Evolutionary conservation across 2,888 invertebrate species (phyloP), one percentile per base, ranked within the genome.

Genomic region (Drosophila birchii): DNA sequence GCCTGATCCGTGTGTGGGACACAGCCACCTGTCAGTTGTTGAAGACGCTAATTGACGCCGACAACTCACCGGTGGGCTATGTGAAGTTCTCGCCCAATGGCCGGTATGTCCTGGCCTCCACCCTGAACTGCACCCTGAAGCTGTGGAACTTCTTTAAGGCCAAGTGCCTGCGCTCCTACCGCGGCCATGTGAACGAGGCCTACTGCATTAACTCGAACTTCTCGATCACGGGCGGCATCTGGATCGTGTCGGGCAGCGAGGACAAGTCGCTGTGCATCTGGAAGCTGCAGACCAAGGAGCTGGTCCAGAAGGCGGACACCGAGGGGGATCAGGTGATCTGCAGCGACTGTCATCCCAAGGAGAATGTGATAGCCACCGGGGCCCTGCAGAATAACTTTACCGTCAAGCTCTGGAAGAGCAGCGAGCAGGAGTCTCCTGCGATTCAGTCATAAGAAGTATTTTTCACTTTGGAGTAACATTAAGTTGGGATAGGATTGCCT

Each of bases 71-170:
- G 0, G 99, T 99, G 18, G 99, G 99, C 3, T 99, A 98, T 93
- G 99, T 99, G 0, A 99, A 99, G 93, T 99, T 99, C 93, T 99
- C 99, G 41, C 99, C 99, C 0, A 99, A 99, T 93, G 99, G 99
- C 84, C 99, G 99, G 93, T 99, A 99, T 91, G 99, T 99, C 80
- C 94, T 99, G 75, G 98, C 99, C 34, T 98, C 99, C 11, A 99
- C 99, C 0, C 93, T 99, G 68, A 99, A 99, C 93, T 99, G 98
- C 93, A 98, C 98, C 6, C 94, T 99, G 38, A 99, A 99, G 93
- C 93, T 99, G 67, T 99, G 99, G 99, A 99, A 99, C 93, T 99
- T 99, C 93, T 97, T 97, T 75, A 98, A 99, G 94, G 98, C 98
- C 76, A 97, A 99, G 94, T 98, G 98, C 92, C 93, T 99, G 71